Evolutionary conservation across 2,113 vertebrate species (phyloP).

Genomic region (Platysteira castanea): DNA sequence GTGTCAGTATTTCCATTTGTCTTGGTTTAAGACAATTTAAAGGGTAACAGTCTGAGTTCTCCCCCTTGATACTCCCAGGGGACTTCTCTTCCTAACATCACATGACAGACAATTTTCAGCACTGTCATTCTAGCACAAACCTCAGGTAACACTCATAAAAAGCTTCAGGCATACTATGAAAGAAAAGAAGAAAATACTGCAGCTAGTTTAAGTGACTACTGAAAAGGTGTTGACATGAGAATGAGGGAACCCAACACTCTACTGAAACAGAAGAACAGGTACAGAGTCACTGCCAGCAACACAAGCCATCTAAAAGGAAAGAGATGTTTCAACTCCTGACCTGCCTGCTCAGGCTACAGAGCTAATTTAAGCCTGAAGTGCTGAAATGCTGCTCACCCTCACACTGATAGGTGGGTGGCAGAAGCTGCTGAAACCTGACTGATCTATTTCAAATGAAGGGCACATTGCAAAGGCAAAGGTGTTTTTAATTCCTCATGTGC

Average conservation of each 20-base stretch:
- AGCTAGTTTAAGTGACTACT: background rate
- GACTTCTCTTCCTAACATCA: background rate
- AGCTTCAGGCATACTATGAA: background rate
- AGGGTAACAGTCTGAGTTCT: background rate
- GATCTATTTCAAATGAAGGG: background rate
- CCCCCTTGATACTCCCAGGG: background rate
- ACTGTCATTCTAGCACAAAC: background rate
- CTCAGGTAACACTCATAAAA: background rate
- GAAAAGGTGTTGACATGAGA: background rate
- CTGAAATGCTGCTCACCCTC: background rate
- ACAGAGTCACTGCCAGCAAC: background rate
- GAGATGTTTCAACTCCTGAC: background rate
- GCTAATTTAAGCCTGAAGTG: background rate
- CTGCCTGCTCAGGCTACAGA: background rate
- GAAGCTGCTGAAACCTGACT: background rate
- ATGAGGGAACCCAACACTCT: background rate
- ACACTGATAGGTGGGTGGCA: background rate
- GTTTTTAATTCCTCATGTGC: background rate
- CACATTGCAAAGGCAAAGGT: background rate
- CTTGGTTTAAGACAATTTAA: background rate
- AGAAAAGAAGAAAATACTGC: background rate
- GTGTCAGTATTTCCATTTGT: background rate
- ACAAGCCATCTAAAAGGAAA: background rate
- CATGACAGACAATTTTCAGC: background rate
- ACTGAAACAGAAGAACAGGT: constrained; percentile 9